phyloP scores from a whole-genome alignment of 2,888 invertebrate genomes.

The Kryphioiulus occultus region DNA sequence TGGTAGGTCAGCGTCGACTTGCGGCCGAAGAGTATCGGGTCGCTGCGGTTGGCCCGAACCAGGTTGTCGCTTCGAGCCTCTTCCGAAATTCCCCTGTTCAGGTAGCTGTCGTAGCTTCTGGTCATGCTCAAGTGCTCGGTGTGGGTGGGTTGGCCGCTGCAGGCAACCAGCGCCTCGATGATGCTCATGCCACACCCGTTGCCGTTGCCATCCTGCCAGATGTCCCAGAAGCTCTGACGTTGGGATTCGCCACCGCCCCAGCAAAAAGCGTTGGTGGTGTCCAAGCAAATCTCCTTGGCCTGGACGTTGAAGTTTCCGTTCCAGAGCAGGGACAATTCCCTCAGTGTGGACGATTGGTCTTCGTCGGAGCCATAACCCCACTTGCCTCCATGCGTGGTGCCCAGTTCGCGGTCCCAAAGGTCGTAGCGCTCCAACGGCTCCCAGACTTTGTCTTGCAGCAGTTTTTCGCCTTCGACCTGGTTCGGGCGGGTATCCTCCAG shows the following conservation, averaged over 20 bases:
- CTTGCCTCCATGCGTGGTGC: neutral
- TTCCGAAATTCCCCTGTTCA: conserved; percentile 45
- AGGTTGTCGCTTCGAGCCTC: conserved; percentile 22
- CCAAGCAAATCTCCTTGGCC: neutral
- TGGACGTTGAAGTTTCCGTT: neutral
- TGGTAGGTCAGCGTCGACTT: conserved; percentile 55
- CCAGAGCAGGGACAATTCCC: neutral
- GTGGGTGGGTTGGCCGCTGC: neutral
- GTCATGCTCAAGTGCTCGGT: conserved; percentile 46
- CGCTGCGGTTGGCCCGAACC: conserved; percentile 45
- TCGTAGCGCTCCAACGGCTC: conserved; percentile 27
- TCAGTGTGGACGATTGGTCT: neutral
- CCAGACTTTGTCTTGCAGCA: neutral
- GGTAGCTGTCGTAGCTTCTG: conserved; percentile 53
- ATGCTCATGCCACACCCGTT: neutral
- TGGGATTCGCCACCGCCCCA: conserved; percentile 32
- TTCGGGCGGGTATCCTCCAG: neutral
- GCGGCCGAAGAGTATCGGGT: conserved; percentile 49
- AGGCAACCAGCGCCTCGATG: neutral
- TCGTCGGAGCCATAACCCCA: neutral
- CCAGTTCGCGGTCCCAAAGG: neutral
- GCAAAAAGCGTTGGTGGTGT: neutral
- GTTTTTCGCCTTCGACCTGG: neutral
- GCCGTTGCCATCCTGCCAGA: neutral
- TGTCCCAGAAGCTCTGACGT: conserved; percentile 38